Evolutionary conservation across 2,888 invertebrate genomes (phyloP).

Genomic region (Subacronicta megacephala): DNA sequence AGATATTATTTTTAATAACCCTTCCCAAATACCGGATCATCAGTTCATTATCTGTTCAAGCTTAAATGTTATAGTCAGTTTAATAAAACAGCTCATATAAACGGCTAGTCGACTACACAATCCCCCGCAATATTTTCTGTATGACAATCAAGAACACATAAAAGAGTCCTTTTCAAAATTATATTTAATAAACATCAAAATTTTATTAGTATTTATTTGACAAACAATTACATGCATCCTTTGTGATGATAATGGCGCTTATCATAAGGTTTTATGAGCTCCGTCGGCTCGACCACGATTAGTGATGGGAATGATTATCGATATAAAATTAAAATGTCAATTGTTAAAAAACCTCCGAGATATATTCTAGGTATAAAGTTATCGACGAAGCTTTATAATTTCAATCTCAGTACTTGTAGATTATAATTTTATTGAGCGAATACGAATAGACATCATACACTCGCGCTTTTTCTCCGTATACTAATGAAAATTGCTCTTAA

Average conservation of each 20-base stretch:
- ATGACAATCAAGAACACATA: conserved; percentile 73
- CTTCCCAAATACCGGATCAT: conserved; percentile 5
- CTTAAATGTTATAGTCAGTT: conserved; percentile 34
- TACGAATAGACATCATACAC: too few species aligned
- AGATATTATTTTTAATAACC: neutral
- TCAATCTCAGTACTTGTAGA: too few species aligned
- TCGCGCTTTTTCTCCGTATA: too few species aligned
- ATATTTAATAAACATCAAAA: conserved; percentile 88
- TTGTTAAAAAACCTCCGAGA: neutral
- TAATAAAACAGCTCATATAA: conserved; percentile 45
- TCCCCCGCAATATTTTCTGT: conserved; percentile 63
- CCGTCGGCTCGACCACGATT: conserved; percentile 59
- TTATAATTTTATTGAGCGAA: too few species aligned
- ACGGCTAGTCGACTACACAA: conserved; percentile 43
- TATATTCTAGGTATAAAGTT: neutral
- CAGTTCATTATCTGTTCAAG: conserved; percentile 15
- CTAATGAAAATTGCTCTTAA: conserved; percentile 38
- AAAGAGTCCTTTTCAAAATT: conserved; percentile 77
- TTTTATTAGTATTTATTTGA: conserved; percentile 89
- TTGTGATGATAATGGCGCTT: conserved; percentile 88
- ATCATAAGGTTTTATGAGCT: conserved; percentile 86
- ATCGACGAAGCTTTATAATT: too few species aligned
- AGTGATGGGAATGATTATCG: conserved; percentile 64
- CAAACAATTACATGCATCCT: conserved; percentile 89
- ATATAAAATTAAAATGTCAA: conserved; percentile 9